Base-by-base conservation (phyloP, 2,113 vertebrate species). In the Cryptotis parvus region DNA sequence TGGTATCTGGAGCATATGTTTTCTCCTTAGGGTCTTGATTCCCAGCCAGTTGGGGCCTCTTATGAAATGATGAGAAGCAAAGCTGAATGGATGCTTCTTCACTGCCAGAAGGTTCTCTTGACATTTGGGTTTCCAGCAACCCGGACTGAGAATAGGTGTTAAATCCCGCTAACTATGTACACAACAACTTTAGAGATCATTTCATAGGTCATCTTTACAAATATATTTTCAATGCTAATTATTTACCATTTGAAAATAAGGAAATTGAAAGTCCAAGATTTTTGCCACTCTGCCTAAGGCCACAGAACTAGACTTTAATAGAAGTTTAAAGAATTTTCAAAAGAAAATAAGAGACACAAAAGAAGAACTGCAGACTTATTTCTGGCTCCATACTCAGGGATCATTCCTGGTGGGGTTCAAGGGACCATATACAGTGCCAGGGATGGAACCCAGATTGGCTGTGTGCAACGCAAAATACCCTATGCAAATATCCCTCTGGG, bases 11-110 rank as follows among this genome's bases (percentile, higher is more conserved):
- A 87, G 49, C 94, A 89, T 92, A 79, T 93, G 95, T 58, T 69
- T 90, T 35, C 94, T 84, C 94, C 65, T 75, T 61, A 49, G 91
- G 89, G 74, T 94, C 92, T 80, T 95, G 94, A 93, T 31, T 35
- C 41, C 3, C 81, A 87, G 95, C 87, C 95, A 95, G 92, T 81
- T 61, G 95, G 93, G 91, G 92, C 81, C 87, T 91, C 95, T 84
- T 72, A 74, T 1, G 24, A 79, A 39, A 87, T 43, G 61, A 74
- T 4, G 41, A 91, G 78, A 84, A 66, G 66, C 63, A 91, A 91
- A 27, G 74, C 45, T 61, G 33, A 66, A 89, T 66, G 75, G 82
- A 82, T 69, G 74, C 77, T 70, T 91, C 80, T 70, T 1, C 0
- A 15, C 9, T 8, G 69, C 49, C 9, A 16, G 20, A 18, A 81